Percentiles rank a stretch among this genome's conserved stretches.
Conservation (phyloP, 2,797 vertebrate genomes). For the Crenuchus spilurus region DNA sequence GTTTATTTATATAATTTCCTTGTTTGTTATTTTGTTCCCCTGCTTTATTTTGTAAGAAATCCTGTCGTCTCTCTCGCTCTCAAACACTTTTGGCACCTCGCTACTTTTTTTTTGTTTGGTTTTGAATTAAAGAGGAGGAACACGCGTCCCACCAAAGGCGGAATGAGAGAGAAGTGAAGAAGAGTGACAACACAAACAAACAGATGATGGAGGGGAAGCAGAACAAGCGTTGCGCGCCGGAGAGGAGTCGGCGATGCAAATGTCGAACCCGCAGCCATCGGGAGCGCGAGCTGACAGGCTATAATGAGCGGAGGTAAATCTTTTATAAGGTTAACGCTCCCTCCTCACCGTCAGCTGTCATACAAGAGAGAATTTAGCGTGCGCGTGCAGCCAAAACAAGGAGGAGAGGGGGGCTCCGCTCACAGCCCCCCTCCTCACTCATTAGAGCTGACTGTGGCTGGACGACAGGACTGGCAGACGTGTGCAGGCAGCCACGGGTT, state of each 20-base stretch:
- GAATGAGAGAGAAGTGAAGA: constrained; percentile 7
- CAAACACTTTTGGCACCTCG: constrained; percentile 58
- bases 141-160: constrained; percentile 54
- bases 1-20: constrained; percentile 60
- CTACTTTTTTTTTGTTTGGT: constrained; percentile 45
- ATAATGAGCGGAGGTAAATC: constrained; percentile 94
- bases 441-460: constrained; percentile 86
- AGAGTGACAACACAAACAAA: constrained; percentile 48
- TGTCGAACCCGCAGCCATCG: constrained; percentile 76
- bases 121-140: constrained; percentile 58
- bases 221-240: constrained; percentile 44
- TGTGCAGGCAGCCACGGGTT: constrained; percentile 75
- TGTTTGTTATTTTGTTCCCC: constrained; percentile 50
- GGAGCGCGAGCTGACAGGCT: constrained; percentile 87
- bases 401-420: constrained; percentile 80
- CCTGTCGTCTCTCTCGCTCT: constrained; percentile 41
- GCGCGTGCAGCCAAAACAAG: constrained; percentile 70
- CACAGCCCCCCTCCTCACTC: constrained; percentile 65
- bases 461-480: constrained; percentile 68
- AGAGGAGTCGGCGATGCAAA: constrained; percentile 78
- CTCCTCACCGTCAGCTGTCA: constrained; percentile 86
- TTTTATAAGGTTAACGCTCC: constrained; percentile 93
- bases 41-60: constrained; percentile 46
- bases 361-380: constrained; percentile 91
- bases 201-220: constrained; percentile 50